A percentile compares a stretch with the other conserved stretches of the same genome.
Conservation (phyloP, 2,888 invertebrate species). For the Disparrhopalites patrizii region DNA sequence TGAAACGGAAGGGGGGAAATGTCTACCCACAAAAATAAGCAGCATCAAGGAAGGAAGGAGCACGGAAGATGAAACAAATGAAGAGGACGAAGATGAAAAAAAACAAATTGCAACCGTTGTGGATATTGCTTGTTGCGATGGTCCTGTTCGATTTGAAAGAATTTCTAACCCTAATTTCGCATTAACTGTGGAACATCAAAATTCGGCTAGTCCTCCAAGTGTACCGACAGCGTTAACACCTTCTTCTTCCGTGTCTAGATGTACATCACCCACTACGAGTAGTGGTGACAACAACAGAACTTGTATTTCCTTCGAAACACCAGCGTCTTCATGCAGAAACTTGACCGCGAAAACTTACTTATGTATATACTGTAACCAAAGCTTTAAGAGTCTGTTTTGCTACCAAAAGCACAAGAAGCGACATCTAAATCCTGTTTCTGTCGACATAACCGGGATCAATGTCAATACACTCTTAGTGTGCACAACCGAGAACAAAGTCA, state of each 20-base stretch:
- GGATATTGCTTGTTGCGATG: slow-evolving; percentile 88
- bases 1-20: too few species aligned
- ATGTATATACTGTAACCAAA: slow-evolving; percentile 71
- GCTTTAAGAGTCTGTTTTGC: slow-evolving; percentile 79
- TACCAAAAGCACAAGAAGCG: slow-evolving; percentile 74
- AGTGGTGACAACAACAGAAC: not conserved
- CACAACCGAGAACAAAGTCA: slow-evolving; percentile 36
- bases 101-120: slow-evolving; percentile 58
- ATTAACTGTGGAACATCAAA: slow-evolving; percentile 50
- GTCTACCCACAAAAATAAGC: too few species aligned
- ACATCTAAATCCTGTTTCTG: slow-evolving; percentile 62
- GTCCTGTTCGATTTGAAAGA: slow-evolving; percentile 79
- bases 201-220: slow-evolving; percentile 1
- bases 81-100: slow-evolving; percentile 25
- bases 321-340: slow-evolving; percentile 1
- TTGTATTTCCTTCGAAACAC: not conserved
- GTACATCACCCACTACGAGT: too few species aligned
- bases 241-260: too few species aligned
- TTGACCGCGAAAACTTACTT: slow-evolving; percentile 55
- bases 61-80: slow-evolving; percentile 12
- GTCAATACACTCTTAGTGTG: slow-evolving; percentile 20
- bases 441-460: slow-evolving; percentile 50
- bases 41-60: too few species aligned
- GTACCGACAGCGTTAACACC: not conserved
- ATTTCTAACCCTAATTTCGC: slow-evolving; percentile 79